Percentiles rank a stretch among this genome's conserved stretches.
phyloP scores from a whole-genome alignment of 2,888 invertebrate genomes.

The Pseudococcus longispinus region DNA sequence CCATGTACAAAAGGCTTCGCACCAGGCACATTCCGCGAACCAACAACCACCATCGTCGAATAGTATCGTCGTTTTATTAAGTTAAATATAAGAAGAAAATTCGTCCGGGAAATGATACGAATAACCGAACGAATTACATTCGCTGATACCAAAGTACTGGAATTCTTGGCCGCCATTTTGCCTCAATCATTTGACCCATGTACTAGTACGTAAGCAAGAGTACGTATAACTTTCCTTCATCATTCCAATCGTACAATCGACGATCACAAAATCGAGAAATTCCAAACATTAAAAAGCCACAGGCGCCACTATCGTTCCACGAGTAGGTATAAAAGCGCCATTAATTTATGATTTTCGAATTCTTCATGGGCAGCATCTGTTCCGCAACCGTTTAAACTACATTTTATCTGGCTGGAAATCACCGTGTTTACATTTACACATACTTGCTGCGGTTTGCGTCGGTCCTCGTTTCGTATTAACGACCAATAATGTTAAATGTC shows the following conservation, averaged over 20 bases:
- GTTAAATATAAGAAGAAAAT: not conserved
- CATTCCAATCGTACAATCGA: slow-evolving; percentile 4
- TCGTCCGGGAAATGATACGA: not conserved
- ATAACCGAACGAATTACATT: not conserved
- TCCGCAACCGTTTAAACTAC: slow-evolving; percentile 2
- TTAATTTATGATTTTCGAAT: slow-evolving; percentile 40
- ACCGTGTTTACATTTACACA: not conserved
- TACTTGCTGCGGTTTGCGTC: not conserved
- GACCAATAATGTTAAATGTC: slow-evolving; percentile 5
- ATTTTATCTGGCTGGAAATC: slow-evolving; percentile 9
- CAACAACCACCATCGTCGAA: not conserved
- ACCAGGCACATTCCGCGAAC: not conserved
- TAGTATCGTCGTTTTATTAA: not conserved
- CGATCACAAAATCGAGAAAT: slow-evolving; percentile 1
- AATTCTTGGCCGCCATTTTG: not conserved
- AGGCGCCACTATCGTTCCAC: slow-evolving; percentile 2
- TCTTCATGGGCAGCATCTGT: not conserved
- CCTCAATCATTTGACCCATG: not conserved
- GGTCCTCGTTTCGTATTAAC: not conserved
- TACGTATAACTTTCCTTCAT: not conserved
- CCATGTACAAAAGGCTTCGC: not conserved
- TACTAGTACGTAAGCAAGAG: too few relatives aligned
- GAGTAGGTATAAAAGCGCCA: slow-evolving; percentile 19
- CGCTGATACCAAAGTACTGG: not conserved
- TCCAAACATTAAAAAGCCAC: slow-evolving; percentile 6